Conservation (phyloP, 2,113 vertebrate species). For the Chlorocebus sabaeus region DNA sequence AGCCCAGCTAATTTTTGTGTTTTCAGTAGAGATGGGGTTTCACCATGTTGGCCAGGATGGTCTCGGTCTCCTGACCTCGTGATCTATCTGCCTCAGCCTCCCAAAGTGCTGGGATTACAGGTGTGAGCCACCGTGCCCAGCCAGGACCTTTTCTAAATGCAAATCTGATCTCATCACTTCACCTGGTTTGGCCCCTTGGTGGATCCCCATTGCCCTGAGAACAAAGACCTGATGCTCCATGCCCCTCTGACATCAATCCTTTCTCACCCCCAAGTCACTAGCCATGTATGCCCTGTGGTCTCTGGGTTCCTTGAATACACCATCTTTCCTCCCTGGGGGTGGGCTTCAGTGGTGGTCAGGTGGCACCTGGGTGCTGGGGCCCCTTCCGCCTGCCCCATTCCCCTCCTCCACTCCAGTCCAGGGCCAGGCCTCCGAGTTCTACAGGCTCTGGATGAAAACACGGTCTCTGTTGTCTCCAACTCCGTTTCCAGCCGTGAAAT, state of each 20-base stretch:
- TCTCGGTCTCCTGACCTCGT: too few relatives aligned
- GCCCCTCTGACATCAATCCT: not conserved
- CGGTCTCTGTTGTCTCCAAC: not conserved
- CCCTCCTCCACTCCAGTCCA: not conserved
- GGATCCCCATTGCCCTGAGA: not conserved
- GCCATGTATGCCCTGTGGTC: rapidly evolving
- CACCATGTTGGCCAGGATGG: too few relatives aligned
- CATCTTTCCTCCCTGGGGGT: not conserved
- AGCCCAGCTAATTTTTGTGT: too few relatives aligned
- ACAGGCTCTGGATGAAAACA: not conserved
- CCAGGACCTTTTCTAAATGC: not conserved
- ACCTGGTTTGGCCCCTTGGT: not conserved
- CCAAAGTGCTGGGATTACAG: too few relatives aligned
- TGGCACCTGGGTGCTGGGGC: not conserved
- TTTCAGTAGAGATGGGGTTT: too few relatives aligned
- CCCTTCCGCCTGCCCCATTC: not conserved
- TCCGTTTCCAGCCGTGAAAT: rapidly evolving
- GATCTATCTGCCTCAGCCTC: too few relatives aligned
- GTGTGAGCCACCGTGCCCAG: rapidly evolving
- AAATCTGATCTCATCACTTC: rapidly evolving
- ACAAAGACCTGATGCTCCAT: rapidly evolving
- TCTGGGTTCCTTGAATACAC: not conserved
- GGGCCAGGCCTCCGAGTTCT: not conserved
- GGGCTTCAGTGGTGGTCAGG: too few relatives aligned
- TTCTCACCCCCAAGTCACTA: not conserved